Conservation (phyloP, 2,888 invertebrate genomes). For the Heliconius aoede region DNA sequence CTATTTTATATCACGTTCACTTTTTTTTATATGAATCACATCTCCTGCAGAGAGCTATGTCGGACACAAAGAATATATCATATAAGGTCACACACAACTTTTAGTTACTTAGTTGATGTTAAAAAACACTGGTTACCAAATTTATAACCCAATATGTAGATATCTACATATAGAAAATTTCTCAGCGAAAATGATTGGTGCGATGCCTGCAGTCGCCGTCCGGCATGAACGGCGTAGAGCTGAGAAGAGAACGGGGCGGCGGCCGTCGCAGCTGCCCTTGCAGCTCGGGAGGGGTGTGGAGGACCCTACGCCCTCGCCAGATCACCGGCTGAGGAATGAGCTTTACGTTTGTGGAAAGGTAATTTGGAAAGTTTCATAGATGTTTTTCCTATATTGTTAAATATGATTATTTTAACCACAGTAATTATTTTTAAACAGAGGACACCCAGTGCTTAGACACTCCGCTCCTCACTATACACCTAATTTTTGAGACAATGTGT, state of each 20-base stretch:
- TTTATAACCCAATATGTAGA: constrained; percentile 26
- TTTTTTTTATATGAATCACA: background rate
- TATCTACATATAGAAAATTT: constrained; percentile 37
- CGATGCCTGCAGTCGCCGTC: constrained; percentile 93
- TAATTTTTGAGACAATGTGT: too few species aligned
- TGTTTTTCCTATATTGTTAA: too few species aligned
- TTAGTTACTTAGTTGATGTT: background rate
- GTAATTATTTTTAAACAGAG: too few species aligned
- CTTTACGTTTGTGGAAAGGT: constrained; percentile 90
- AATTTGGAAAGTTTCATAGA: constrained; percentile 35
- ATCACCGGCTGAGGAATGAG: constrained; percentile 84
- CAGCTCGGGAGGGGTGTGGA: constrained; percentile 86
- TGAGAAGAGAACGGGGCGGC: constrained; percentile 86
- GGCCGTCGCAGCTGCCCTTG: constrained; percentile 87
- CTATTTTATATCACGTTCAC: background rate
- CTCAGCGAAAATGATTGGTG: constrained; percentile 90
- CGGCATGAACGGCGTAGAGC: constrained; percentile 90
- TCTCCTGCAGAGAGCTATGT: background rate
- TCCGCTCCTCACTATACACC: background rate
- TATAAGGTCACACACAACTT: too few species aligned
- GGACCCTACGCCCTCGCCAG: constrained; percentile 87
- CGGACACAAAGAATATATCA: too few species aligned
- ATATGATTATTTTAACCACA: too few species aligned
- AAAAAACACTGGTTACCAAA: background rate
- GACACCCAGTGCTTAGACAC: background rate